phyloP scores from a whole-genome alignment of 2,113 vertebrate genomes.

The Platysternon megacephalum region DNA sequence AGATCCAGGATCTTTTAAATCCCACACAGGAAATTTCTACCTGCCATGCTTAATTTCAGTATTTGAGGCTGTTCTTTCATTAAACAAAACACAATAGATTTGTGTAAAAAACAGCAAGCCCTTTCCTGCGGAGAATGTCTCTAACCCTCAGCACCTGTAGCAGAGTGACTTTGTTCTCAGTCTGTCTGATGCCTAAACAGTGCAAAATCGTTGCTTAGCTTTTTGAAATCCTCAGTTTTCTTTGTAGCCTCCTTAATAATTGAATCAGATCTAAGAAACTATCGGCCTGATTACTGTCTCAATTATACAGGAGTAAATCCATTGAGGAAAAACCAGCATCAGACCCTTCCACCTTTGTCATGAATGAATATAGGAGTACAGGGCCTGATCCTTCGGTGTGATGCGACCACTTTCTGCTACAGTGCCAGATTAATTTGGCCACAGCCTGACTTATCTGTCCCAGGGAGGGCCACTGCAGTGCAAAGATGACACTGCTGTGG shows the following conservation, averaged over 20 bases:
- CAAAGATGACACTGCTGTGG: background rate
- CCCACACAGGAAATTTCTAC: background rate
- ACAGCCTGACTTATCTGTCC: no score
- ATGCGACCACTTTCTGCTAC: background rate
- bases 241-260: background rate
- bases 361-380: background rate
- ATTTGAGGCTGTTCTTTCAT: accelerated
- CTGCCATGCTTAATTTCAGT: background rate
- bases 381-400: accelerated
- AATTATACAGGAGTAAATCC: background rate
- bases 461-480: background rate
- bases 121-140: background rate
- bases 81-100: background rate
- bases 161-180: background rate
- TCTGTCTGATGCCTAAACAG: background rate
- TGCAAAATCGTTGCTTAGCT: accelerated
- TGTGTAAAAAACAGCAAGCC: background rate
- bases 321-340: background rate
- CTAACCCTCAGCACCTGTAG: background rate
- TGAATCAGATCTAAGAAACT: background rate
- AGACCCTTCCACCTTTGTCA: background rate
- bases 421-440: background rate
- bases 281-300: background rate
- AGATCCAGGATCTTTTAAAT: background rate
- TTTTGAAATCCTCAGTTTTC: background rate